Evolutionary conservation across 1,140 invertebrate species (phyloP).

Genomic region (Leptonema lineaticorne): DNA sequence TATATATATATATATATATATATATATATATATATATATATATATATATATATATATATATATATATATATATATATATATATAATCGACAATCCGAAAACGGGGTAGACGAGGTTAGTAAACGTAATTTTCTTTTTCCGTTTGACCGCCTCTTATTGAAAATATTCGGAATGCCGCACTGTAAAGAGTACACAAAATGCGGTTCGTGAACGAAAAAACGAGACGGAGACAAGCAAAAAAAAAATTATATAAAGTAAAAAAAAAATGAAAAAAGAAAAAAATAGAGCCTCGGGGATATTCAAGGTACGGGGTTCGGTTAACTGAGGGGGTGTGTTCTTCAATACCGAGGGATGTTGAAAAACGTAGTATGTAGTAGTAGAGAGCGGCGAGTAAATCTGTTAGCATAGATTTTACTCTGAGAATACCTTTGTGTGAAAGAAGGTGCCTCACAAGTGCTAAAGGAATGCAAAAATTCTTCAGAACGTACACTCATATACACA

Average conservation of each 20-base stretch:
- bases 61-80: no score
- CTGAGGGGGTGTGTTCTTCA: not conserved
- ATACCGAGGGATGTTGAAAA: not conserved
- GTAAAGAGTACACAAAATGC: not conserved
- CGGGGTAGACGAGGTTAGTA: not conserved
- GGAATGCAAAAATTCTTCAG: slow-evolving; percentile 23
- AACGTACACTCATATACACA: not conserved
- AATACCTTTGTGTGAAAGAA: slow-evolving; percentile 25
- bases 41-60: no score
- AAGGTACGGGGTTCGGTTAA: not conserved
- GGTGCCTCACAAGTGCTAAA: slow-evolving; percentile 15
- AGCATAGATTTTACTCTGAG: slow-evolving; percentile 22
- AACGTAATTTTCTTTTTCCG: not conserved
- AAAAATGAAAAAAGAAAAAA: not conserved
- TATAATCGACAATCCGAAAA: no score
- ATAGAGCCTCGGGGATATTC: not conserved
- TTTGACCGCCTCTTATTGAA: not conserved
- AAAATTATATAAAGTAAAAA: not conserved
- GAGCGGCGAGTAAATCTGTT: slow-evolving; percentile 23
- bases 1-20: no score
- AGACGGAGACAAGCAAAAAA: no score
- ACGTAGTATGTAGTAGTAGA: not conserved
- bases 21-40: no score
- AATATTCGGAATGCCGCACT: not conserved
- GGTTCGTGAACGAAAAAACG: no score